A percentile compares a stretch with the other conserved stretches of the same genome.
Evolutionary conservation across 2,113 vertebrate genomes (phyloP).

Genomic region (Apodemus speciosus): DNA sequence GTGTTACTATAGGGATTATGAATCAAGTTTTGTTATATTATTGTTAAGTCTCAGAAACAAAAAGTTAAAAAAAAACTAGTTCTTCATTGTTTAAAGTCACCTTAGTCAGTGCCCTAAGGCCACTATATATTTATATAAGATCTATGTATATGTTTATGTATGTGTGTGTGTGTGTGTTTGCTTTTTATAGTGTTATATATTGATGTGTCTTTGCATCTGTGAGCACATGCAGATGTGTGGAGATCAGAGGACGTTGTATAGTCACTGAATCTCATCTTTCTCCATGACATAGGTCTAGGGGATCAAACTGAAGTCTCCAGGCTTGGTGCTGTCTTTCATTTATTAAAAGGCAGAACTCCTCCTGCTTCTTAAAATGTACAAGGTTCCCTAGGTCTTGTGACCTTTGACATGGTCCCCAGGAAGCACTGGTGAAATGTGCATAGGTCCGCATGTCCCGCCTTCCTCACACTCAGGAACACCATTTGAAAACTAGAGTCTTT

Average conservation of each 20-base stretch:
- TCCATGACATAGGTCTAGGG: neutral
- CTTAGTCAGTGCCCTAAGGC: neutral
- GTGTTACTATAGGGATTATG: neutral
- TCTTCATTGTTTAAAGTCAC: neutral
- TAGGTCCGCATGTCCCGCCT: slow-evolving; percentile 2
- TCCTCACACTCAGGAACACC: neutral
- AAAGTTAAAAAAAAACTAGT: neutral
- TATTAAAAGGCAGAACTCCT: slow-evolving; percentile 23
- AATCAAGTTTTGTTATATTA: neutral
- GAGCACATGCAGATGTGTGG: no score
- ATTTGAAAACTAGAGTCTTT: slow-evolving; percentile 52
- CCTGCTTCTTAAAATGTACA: slow-evolving; percentile 7
- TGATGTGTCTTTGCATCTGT: neutral
- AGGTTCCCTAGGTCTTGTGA: neutral
- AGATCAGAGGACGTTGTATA: neutral
- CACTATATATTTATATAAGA: neutral
- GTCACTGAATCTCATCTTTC: neutral
- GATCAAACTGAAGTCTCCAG: neutral
- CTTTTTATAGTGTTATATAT: neutral
- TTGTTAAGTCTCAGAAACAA: neutral
- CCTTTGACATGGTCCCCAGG: slow-evolving; percentile 56
- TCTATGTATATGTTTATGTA: no score
- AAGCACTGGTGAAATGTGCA: slow-evolving; percentile 9
- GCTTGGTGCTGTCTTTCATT: neutral
- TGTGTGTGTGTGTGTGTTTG: neutral